A percentile compares a stretch with the other conserved stretches of the same genome.
Evolutionary conservation across 2,888 invertebrate species (phyloP).

Genomic region (Cheilosia urbana): DNA sequence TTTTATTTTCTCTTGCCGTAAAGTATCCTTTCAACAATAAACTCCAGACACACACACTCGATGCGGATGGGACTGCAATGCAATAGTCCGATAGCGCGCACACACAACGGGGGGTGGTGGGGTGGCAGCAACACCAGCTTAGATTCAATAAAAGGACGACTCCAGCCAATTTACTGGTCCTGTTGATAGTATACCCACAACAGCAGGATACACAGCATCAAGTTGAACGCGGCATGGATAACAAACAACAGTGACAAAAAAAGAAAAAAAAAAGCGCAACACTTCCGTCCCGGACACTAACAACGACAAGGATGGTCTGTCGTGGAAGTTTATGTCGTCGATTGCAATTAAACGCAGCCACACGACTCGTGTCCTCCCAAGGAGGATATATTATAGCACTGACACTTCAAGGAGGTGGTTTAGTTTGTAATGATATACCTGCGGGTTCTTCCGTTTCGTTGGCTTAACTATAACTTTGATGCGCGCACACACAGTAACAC

Average conservation of each 20-base stretch:
- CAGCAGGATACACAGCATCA: conserved; percentile 54
- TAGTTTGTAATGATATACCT: conserved; percentile 20
- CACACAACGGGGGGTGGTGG: conserved; percentile 28
- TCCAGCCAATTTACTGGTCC: conserved; percentile 62
- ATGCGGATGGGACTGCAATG: conserved; percentile 20
- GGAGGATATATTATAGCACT: conserved; percentile 35
- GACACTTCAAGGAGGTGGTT: conserved; percentile 49
- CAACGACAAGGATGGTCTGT: conserved; percentile 34
- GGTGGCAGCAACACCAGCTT: not conserved
- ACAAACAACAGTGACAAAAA: not conserved
- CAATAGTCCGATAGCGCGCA: conserved; percentile 45
- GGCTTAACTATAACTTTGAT: conserved; percentile 25
- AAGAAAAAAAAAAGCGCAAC: conserved; percentile 50
- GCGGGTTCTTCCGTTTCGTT: conserved; percentile 50
- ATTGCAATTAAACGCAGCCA: conserved; percentile 67
- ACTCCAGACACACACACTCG: conserved; percentile 56
- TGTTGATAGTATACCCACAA: conserved; percentile 33
- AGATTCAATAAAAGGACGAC: conserved; percentile 54
- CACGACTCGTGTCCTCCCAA: conserved; percentile 16
- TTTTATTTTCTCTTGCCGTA: conserved; percentile 1
- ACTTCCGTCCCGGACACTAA: conserved; percentile 48
- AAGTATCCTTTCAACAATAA: conserved; percentile 62
- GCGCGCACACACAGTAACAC: conserved; percentile 31
- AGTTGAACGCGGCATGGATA: conserved; percentile 16
- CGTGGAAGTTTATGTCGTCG: conserved; percentile 42